phyloP scores from a whole-genome alignment of 2,797 vertebrate species.

The Sebastes matsubarae region DNA sequence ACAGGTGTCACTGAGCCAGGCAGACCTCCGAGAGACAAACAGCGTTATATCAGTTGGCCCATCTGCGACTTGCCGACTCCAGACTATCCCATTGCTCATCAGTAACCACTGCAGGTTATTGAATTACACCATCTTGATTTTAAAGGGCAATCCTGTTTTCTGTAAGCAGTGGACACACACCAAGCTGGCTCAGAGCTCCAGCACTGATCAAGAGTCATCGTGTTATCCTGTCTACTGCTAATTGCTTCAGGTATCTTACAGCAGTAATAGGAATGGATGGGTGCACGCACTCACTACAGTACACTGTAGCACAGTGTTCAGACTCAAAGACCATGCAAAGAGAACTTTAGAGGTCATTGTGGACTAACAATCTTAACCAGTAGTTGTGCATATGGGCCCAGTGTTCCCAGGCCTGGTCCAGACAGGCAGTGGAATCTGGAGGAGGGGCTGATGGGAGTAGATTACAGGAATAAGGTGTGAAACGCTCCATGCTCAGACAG shows the following conservation, averaged over 20 bases:
- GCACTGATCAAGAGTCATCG: constrained; percentile 69
- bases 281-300: constrained; percentile 31
- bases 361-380: constrained; percentile 41
- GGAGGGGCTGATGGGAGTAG: constrained; percentile 50
- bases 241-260: constrained; percentile 69
- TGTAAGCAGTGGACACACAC: constrained; percentile 78
- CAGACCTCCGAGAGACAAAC: constrained; percentile 79
- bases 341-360: constrained; percentile 58
- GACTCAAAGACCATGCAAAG: constrained; percentile 22
- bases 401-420: constrained; percentile 55
- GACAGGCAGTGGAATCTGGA: constrained; percentile 62
- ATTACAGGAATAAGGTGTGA: constrained; percentile 64
- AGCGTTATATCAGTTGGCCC: constrained; percentile 79
- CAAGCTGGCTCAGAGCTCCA: constrained; percentile 59
- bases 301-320: constrained; percentile 25
- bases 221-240: constrained; percentile 63
- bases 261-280: constrained; percentile 59
- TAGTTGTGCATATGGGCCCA: constrained; percentile 42
- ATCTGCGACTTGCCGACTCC: constrained; percentile 85
- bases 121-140: constrained; percentile 87
- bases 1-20: constrained; percentile 84
- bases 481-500: constrained; percentile 52
- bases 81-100: constrained; percentile 85
- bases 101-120: constrained; percentile 85
- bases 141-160: constrained; percentile 86